phyloP scores from a whole-genome alignment of 2,113 vertebrate species.

The human region GRCh38 chr19:40066501-40067000 shows the following conservation, averaged over 20 bases:
- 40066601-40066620: neutral
- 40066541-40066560: neutral
- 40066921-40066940: neutral
- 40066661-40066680: too few relatives aligned
- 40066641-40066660: neutral
- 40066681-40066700: neutral
- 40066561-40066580: neutral
- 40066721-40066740: neutral
- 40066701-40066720: neutral
- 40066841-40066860: neutral
- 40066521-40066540: neutral
- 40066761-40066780: neutral
- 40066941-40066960: neutral
- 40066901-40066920: neutral
- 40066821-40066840: neutral
- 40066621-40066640: neutral
- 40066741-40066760: neutral
- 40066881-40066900: neutral
- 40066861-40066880: neutral
- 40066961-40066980: neutral
- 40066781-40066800: neutral
- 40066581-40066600: neutral
- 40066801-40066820: neutral
- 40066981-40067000: neutral
- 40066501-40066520: neutral